Evolutionary conservation across 2,888 invertebrate species (phyloP).

Genomic region (Amiota mariae): DNA sequence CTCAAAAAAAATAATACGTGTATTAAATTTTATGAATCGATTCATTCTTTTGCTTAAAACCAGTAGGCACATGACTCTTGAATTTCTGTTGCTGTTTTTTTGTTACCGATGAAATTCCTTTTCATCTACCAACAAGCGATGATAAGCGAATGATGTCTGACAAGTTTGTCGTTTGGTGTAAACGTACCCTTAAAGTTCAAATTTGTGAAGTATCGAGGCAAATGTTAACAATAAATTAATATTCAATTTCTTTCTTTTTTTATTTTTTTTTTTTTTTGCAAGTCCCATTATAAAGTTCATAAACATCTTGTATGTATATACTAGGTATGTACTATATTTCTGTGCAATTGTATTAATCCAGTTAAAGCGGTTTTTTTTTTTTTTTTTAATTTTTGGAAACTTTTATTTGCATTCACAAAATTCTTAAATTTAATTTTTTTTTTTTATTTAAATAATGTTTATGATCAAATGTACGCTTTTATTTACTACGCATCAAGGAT

Average conservation of each 20-base stretch:
- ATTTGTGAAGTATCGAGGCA: background rate
- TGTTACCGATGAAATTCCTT: too few species aligned
- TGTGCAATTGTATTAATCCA: slow-evolving; percentile 7
- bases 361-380: slow-evolving; percentile 14
- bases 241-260: background rate
- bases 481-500: too few species aligned
- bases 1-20: too few species aligned
- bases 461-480: too few species aligned
- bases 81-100: too few species aligned
- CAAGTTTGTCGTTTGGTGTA: too few species aligned
- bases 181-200: background rate
- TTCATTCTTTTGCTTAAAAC: too few species aligned
- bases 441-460: background rate
- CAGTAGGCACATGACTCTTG: too few species aligned
- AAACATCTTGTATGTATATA: background rate
- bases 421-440: background rate
- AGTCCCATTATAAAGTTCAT: background rate
- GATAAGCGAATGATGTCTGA: too few species aligned
- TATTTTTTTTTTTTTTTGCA: background rate
- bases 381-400: background rate
- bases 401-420: background rate
- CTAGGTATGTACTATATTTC: background rate
- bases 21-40: background rate
- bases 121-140: too few species aligned
- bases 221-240: background rate